Base-by-base conservation (phyloP, 2,888 invertebrate genomes). In the Stenurella melanura region DNA sequence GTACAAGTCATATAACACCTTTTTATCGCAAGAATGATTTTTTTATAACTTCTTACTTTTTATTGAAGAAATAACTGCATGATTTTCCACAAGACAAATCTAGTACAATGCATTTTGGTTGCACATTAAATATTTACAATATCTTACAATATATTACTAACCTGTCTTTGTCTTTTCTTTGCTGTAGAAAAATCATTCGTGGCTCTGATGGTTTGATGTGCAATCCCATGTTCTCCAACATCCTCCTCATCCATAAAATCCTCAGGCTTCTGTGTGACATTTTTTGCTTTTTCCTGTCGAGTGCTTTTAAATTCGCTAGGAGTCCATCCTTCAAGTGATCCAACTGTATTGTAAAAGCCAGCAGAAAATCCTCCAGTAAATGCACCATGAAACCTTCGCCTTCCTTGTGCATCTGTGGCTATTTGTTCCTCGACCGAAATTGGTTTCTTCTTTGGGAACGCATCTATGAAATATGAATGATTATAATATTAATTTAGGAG, bases 221-320 rank as follows among this genome's bases (percentile, higher is more conserved):
- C 98, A 83, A 99, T 98, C 18, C 99, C 99, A 90, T 96, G 96
- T 87, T 97, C 96, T 2, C 96, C 94, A 26, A 96, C 92, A 89
- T 99, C 99, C 89, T 99, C 99, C 12, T 97, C 96, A 88, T 99
- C 99, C 99, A 99, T 99, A 86, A 96, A 99, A 90, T 99, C 98
- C 88, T 97, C 95, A 0, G 98, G 96, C 80, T 91, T 92, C 88
- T 95, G 96, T 56, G 83, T 83, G 89, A 89, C 84, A 11, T 87
- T 88, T 67, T 90, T 90, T 0, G 93, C 92, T 83, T 95, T 95
- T 74, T 95, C 95, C 0, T 89, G 89, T 10, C 98, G 91, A 0
- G 97, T 96, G 78, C 99, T 99, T 86, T 96, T 96, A 87, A 98
- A 99, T 17, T 94, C 93, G 42, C 94, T 92, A 0, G 99, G 99